Conservation (phyloP, 2,113 vertebrate genomes). For the Scophthalmus maximus region DNA sequence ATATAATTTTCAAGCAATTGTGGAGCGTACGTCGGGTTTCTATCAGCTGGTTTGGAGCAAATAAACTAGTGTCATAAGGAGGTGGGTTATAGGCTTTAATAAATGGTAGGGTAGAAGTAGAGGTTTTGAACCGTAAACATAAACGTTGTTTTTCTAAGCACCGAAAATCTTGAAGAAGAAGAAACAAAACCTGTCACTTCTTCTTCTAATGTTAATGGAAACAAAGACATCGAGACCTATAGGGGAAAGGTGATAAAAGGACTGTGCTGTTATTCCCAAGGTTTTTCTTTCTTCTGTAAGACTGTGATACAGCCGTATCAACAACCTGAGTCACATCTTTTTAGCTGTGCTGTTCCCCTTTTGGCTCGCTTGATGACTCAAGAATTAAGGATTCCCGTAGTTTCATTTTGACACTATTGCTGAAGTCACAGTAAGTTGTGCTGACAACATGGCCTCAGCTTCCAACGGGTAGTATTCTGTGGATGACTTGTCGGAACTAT, state of each 20-base stretch:
- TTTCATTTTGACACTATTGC: conserved; percentile 18
- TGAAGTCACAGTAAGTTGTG: conserved; percentile 1
- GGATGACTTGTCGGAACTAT: neutral
- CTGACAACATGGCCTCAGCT: neutral
- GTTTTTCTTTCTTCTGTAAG: conserved; percentile 9
- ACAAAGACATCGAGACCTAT: neutral
- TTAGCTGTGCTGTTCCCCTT: conserved; percentile 21
- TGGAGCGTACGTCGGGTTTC: too few species aligned
- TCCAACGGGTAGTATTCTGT: neutral
- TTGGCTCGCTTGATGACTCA: conserved; percentile 26
- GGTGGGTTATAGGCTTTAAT: too few species aligned
- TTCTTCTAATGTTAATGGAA: too few species aligned
- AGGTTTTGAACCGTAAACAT: too few species aligned
- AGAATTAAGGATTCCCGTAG: conserved; percentile 16
- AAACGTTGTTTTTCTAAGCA: too few species aligned
- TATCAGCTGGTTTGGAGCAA: too few species aligned
- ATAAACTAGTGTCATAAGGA: too few species aligned
- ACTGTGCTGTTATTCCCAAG: neutral
- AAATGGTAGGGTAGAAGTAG: too few species aligned
- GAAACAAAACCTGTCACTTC: too few species aligned
- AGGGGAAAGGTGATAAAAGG: neutral
- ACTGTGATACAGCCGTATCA: conserved; percentile 24
- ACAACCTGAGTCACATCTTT: conserved; percentile 31
- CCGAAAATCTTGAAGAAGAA: too few species aligned
- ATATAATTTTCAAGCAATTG: too few species aligned